Evolutionary conservation across 2,888 invertebrate genomes (phyloP), one percentile per base, ranked within the genome.

Genomic region (Athripsodes cinereus): DNA sequence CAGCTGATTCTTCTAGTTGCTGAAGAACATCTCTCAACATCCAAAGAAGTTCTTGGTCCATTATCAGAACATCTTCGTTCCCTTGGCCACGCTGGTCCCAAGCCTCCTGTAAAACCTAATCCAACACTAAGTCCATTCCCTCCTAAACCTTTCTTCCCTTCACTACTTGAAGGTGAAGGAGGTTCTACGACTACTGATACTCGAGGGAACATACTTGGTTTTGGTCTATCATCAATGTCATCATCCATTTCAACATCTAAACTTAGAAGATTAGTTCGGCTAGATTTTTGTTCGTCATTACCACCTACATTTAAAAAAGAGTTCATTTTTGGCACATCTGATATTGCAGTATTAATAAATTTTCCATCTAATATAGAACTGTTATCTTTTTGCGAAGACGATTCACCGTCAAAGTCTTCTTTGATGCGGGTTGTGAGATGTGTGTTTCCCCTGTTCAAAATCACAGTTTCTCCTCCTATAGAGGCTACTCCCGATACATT

Each of bases 1-100:
- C 92, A 92, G 64, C 94, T 94, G 69, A 96, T 94, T 65, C 95
- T 79, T 62, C 95, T 82, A 6, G 92, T 91, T 10, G 93, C 92
- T 56, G 92, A 89, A 2, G 91, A 51, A 74, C 76, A 66, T 78
- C 74, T 11, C 72, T 75, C 66, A 71, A 73, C 2, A 72, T 69
- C n/a, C 72, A 71, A 68, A 71, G 73, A 66, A 70, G 72, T 66
- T 71, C 74, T 64, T 68, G 71, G 62, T 72, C 75, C 64, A 65
- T 74, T 65, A 69, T 83, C 74, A 61, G 81, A 71, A 68, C 78
- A 70, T 65, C 79, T 68, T 66, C 76, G 69, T 69, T 82, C 78
- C 50, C 63, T 40, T n/a, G 61, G 55, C 63, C 63, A 63, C 10
- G 57, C 34, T n/a, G 63, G 61, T 18, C 59, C 63, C 5, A 63